phyloP scores from a whole-genome alignment of 2,797 vertebrate species.

The Emydoidea blandingii region DNA sequence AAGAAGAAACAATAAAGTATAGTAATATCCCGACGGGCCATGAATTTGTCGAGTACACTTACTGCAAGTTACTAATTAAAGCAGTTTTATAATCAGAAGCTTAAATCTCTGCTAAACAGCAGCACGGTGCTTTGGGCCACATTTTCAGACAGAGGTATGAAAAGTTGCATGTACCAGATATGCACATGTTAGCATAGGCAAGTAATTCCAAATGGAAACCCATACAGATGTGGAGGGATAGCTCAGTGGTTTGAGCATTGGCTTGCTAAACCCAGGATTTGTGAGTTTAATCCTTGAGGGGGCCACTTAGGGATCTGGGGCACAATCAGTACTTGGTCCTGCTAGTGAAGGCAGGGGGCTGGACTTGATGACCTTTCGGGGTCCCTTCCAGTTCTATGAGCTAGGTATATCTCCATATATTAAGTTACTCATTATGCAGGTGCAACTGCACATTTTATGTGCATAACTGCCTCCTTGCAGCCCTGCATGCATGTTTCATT shows the following conservation, averaged over 20 bases:
- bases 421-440: neutral
- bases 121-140: neutral
- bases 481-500: neutral
- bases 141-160: neutral
- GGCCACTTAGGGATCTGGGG: too few species aligned
- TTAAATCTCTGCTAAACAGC: conserved; percentile 56
- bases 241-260: too few species aligned
- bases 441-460: neutral
- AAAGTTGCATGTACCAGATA: neutral
- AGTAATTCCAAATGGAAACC: neutral
- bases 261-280: too few species aligned
- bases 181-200: neutral
- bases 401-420: too few species aligned
- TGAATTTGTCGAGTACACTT: conserved; percentile 41
- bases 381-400: too few species aligned
- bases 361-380: too few species aligned
- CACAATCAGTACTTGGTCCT: too few species aligned
- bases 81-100: conserved; percentile 56
- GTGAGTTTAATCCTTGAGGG: too few species aligned
- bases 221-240: conserved; percentile 4
- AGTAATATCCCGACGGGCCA: conserved; percentile 47
- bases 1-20: conserved; percentile 67
- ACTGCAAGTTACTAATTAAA: conserved; percentile 71
- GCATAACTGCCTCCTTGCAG: neutral
- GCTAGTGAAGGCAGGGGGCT: too few species aligned